Conservation (phyloP, 2,113 vertebrate genomes). For the Epinephelus moara region DNA sequence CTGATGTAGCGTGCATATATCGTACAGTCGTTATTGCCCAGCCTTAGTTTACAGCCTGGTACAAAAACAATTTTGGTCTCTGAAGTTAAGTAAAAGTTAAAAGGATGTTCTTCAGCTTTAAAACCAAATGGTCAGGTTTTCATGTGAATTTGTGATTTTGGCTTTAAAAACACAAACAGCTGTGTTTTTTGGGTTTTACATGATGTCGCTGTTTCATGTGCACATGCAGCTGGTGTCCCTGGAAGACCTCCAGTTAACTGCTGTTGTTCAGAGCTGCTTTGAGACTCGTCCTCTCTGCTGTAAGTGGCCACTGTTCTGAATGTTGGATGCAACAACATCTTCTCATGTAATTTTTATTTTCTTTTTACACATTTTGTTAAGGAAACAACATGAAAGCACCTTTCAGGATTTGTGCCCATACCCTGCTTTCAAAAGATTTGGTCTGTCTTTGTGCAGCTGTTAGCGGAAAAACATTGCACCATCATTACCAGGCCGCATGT, state of each 20-base stretch:
- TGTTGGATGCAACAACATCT: background rate
- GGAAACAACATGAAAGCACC: conserved; percentile 24
- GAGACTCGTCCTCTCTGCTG: background rate
- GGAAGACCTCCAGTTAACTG: background rate
- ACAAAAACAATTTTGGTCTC: too few relatives aligned
- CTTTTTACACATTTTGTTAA: background rate
- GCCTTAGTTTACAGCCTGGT: too few relatives aligned
- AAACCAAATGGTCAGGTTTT: background rate
- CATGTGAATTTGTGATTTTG: background rate
- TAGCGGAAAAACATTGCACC: conserved; percentile 11
- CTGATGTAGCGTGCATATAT: too few relatives aligned
- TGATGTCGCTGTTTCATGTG: background rate
- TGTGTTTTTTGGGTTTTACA: background rate
- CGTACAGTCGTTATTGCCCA: too few relatives aligned
- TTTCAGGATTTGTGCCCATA: conserved; percentile 16
- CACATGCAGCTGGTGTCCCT: background rate
- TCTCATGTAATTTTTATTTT: conserved; percentile 1
- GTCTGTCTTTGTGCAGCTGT: conserved; percentile 7
- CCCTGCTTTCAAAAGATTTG: background rate
- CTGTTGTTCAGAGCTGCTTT: background rate
- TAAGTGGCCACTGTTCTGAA: background rate
- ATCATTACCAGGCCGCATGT: conserved; percentile 27
- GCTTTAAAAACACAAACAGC: background rate
- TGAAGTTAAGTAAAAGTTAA: background rate
- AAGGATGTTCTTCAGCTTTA: background rate